Base-by-base conservation (phyloP, 2,797 vertebrate species). In the Muraenolepis orangiensis region DNA sequence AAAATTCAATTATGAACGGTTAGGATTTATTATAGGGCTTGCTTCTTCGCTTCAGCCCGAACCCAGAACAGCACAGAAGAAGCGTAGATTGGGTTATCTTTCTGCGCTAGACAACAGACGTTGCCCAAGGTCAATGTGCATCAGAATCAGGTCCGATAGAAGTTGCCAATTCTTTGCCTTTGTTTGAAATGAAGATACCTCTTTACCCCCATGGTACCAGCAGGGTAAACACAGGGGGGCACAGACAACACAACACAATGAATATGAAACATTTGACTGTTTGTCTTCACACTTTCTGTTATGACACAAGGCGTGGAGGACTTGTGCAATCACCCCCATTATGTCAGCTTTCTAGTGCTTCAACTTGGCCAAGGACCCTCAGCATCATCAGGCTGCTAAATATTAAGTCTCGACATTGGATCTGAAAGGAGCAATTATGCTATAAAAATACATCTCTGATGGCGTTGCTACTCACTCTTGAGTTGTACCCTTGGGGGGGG, bases 11-110 rank as follows among this genome's bases (percentile, higher is more conserved):
- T 88, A 91, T 80, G 73, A 76, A 78, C 80, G 84, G 84, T 88
- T 86, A 83, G 88, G 88, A 91, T 91, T 89, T 89, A 89, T 91
- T 91, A n/a, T 84, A 84, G 90, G 82, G 87, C 86, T 91, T 79
- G 88, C 81, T 90, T 91, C 90, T 89, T 79, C 80, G 87, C 90
- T 89, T 79, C 80, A 87, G 84, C 84, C 72, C 12, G 80, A 85
- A 82, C 72, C 72, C 42, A 51, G 42, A 51, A 73, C 82, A 87
- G 85, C n/a, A n/a, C n/a, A n/a, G n/a, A n/a, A 80, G 71, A 75
- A 85, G 83, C 61, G 46, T 74, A 84, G 84, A 87, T 86, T 78
- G 80, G 86, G 86, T 87, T 86, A 90, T 90, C 79, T 81, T 61
- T 70, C 74, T 6, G 38, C n/a, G n/a, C 73, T 69, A 81, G 83